A percentile compares a stretch with the other conserved stretches of the same genome.
phyloP scores from a whole-genome alignment of 2,888 invertebrate species.

The Tetragonisca angustula region DNA sequence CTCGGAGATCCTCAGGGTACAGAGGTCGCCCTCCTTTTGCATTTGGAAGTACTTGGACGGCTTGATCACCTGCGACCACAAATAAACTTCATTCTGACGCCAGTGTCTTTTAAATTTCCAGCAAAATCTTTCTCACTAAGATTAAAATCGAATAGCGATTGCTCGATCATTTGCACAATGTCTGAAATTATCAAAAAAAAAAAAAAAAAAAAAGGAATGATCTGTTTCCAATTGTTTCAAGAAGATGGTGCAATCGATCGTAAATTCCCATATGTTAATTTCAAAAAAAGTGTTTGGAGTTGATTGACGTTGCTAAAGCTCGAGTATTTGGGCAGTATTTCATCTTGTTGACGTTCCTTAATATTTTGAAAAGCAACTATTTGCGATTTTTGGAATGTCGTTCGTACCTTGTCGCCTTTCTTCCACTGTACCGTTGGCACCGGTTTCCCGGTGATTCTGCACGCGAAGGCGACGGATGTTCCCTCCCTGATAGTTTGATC shows the following conservation, averaged over 20 bases:
- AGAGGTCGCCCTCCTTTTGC: constrained; percentile 94
- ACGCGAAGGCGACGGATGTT: constrained; percentile 95
- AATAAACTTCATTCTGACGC: background rate
- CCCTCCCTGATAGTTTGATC: constrained; percentile 96
- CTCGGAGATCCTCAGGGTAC: constrained; percentile 95
- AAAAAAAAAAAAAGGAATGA: background rate
- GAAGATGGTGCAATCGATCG: background rate
- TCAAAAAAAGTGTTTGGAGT: background rate
- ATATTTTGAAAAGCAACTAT: no score
- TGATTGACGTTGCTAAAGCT: background rate
- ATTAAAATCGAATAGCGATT: background rate
- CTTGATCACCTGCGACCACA: constrained; percentile 89
- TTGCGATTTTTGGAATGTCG: background rate
- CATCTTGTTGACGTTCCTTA: background rate
- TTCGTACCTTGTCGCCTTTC: constrained; percentile 90
- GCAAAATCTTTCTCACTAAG: background rate
- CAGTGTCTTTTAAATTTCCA: background rate
- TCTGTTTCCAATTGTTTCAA: background rate
- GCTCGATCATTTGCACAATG: no score
- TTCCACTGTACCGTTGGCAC: constrained; percentile 94
- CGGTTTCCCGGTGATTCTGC: constrained; percentile 93
- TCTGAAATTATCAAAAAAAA: background rate
- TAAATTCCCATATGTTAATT: background rate
- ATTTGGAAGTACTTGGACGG: constrained; percentile 99
- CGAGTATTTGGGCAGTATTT: background rate